phyloP scores from a whole-genome alignment of 2,797 vertebrate species.

The Scyliorhinus canicula region DNA sequence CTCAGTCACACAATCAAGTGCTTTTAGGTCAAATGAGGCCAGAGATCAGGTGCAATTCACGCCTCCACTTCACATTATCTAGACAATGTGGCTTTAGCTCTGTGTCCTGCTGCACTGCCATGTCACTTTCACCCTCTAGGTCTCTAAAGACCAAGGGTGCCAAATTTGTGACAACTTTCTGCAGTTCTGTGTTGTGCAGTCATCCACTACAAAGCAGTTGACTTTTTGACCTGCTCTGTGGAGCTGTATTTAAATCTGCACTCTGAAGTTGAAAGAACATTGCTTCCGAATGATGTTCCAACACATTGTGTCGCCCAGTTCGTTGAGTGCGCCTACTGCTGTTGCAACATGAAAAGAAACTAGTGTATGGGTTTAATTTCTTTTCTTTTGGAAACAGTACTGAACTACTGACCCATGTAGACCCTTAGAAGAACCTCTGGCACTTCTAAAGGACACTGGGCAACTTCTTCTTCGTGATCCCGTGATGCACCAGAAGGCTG shows the following conservation, averaged over 20 bases:
- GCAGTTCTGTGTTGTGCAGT: not conserved
- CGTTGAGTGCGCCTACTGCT: slow-evolving; percentile 15
- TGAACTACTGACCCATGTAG: slow-evolving; percentile 32
- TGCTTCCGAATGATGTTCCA: slow-evolving; percentile 35
- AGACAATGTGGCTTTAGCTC: not conserved
- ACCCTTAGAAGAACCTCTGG: not conserved
- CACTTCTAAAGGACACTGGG: slow-evolving; percentile 35
- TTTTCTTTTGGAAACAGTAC: not conserved
- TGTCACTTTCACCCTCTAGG: slow-evolving; percentile 22
- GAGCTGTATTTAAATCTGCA: slow-evolving; percentile 22
- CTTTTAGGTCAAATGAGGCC: not conserved
- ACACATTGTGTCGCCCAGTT: not conserved
- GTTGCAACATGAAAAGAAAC: slow-evolving; percentile 25
- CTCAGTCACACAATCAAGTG: not conserved
- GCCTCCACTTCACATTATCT: slow-evolving; percentile 18
- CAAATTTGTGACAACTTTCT: slow-evolving; percentile 34
- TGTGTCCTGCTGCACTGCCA: not conserved
- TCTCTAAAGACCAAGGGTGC: slow-evolving; percentile 31
- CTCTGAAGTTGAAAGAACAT: not conserved
- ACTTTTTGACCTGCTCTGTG: slow-evolving; percentile 38
- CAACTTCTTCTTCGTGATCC: slow-evolving; percentile 32
- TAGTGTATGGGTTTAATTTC: slow-evolving; percentile 5
- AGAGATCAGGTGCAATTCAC: slow-evolving; percentile 5
- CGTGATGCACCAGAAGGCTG: slow-evolving; percentile 39
- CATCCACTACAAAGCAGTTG: slow-evolving; percentile 31